Conservation (phyloP, 2,113 vertebrate species). For the Barnardius zonarius region DNA sequence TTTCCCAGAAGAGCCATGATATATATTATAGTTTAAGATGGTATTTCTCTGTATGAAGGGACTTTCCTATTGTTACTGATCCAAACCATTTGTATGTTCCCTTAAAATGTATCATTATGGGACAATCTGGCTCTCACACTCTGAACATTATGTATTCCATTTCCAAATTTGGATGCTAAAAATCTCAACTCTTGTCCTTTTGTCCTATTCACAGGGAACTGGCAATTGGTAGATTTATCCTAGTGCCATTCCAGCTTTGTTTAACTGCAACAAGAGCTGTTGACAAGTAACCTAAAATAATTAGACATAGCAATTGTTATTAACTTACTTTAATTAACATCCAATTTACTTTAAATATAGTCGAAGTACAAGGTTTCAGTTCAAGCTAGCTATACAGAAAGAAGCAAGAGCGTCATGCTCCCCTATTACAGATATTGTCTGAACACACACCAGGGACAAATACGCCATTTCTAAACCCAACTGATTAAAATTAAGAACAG, state of each 20-base stretch:
- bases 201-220: not conserved
- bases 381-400: not conserved
- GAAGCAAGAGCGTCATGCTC: not conserved
- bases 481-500: not conserved
- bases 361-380: not conserved
- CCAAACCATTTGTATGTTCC: not conserved
- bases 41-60: not conserved
- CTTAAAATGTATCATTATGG: not conserved
- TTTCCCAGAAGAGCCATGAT: not conserved
- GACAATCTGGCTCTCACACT: not conserved
- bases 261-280: not conserved
- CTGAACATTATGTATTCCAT: not conserved
- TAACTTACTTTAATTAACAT: not conserved
- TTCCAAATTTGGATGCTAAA: not conserved
- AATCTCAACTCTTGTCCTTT: not conserved
- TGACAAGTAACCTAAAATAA: not conserved
- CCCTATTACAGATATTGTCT: not conserved
- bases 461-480: not conserved
- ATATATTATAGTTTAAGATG: not conserved
- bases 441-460: not conserved
- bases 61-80: not conserved
- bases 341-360: not conserved
- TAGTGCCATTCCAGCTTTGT: not conserved
- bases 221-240: not conserved
- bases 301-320: not conserved